phyloP scores from a whole-genome alignment of 2,113 vertebrate genomes.

The Casuarius casuarius region DNA sequence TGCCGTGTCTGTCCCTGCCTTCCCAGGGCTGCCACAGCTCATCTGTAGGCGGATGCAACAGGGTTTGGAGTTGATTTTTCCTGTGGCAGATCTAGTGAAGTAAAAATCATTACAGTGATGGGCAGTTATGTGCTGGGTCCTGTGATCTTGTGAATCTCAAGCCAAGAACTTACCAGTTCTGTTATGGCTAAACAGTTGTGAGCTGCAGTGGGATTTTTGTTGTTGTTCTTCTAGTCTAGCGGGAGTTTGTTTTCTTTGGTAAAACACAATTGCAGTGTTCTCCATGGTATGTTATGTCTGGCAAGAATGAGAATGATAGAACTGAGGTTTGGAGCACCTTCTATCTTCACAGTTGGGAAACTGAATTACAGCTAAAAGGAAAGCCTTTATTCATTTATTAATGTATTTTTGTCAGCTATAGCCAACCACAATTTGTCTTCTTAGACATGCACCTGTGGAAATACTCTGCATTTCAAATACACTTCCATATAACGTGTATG shows the following conservation, averaged over 20 bases:
- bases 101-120: not conserved
- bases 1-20: not conserved
- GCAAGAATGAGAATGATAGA: not conserved
- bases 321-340: slow-evolving; percentile 17
- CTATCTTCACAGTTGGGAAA: not conserved
- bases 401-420: not conserved
- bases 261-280: not conserved
- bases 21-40: accelerated
- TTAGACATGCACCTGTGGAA: not conserved
- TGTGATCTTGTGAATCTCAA: not conserved
- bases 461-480: not conserved
- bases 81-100: not conserved
- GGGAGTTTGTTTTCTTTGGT: not conserved
- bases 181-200: not conserved
- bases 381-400: not conserved
- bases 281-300: not conserved
- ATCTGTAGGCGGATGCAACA: not conserved
- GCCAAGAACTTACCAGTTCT: not conserved
- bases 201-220: not conserved
- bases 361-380: not conserved
- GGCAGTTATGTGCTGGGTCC: not conserved
- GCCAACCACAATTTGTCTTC: not conserved
- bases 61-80: not conserved
- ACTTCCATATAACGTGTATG: not conserved
- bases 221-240: not conserved